A percentile compares a stretch with the other conserved stretches of the same genome.
Conservation (phyloP, 2,888 invertebrate genomes). For the Drosophila neotestacea region DNA sequence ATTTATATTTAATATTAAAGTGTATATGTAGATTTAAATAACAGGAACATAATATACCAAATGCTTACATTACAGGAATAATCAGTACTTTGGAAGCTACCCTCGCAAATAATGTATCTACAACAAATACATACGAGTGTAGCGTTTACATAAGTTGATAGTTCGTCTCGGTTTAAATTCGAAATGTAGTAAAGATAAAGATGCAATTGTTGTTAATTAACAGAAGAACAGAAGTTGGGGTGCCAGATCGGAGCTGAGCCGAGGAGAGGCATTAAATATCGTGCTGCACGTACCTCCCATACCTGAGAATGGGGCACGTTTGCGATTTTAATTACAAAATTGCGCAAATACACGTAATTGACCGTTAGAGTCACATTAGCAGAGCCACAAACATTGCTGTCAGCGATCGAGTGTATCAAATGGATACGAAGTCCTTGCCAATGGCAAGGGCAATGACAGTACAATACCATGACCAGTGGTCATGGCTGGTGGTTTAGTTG, state of each 20-base stretch:
- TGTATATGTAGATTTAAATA: too few species aligned
- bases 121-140: too few species aligned
- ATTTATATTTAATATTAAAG: too few species aligned
- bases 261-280: slow-evolving; percentile 14
- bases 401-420: slow-evolving; percentile 65
- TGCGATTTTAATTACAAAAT: slow-evolving; percentile 63
- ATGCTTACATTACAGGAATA: too few species aligned
- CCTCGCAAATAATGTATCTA: not conserved
- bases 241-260: not conserved
- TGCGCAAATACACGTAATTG: slow-evolving; percentile 63
- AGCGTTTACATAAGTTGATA: slow-evolving; percentile 15
- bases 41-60: not conserved
- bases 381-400: slow-evolving; percentile 60
- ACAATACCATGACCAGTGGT: slow-evolving; percentile 11
- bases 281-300: slow-evolving; percentile 33
- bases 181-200: slow-evolving; percentile 35
- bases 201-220: slow-evolving; percentile 52
- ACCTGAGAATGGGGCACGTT: slow-evolving; percentile 44
- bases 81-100: not conserved
- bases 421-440: slow-evolving; percentile 36
- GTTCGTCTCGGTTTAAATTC: slow-evolving; percentile 30
- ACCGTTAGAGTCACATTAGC: slow-evolving; percentile 61
- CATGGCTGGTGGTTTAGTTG: slow-evolving; percentile 34
- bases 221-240: not conserved
- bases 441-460: not conserved